These are phyloP conservation scores for Cyprinella venusta DNA, from an alignment of 2,797 vertebrate species.

Conservation along the genomic window DNA sequence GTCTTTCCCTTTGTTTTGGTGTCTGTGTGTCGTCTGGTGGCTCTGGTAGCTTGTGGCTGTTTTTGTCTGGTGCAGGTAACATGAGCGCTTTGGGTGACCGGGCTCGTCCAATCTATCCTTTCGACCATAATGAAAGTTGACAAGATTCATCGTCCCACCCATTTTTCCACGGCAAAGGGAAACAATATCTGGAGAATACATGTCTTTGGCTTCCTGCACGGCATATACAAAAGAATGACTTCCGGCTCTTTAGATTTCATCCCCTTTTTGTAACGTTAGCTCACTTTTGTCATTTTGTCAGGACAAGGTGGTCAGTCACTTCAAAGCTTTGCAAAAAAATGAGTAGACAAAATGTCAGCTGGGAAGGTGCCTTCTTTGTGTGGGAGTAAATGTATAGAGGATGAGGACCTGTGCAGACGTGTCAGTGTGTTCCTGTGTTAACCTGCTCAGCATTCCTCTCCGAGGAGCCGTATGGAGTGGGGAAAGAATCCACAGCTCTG, in stretches of 20 bases:
- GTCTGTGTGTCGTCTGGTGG: constrained; percentile 8
- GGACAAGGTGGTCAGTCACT: constrained; percentile 53
- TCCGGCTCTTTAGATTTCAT: constrained; percentile 58
- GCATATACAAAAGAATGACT: constrained; percentile 50
- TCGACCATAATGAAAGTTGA: constrained; percentile 64
- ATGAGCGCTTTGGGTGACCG: constrained; percentile 65
- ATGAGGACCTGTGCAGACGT: constrained; percentile 69
- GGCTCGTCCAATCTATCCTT: constrained; percentile 62
- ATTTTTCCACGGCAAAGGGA: constrained; percentile 2
- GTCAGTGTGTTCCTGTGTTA: constrained; percentile 76
- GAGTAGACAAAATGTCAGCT: constrained; percentile 67
- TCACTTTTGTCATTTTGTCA: constrained; percentile 53
- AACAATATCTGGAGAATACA: constrained; percentile 17
- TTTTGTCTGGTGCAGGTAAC: constrained; percentile 49
- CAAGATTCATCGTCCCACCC: constrained; percentile 29
- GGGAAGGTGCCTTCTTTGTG: constrained; percentile 65
- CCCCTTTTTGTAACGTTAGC: constrained; percentile 64
- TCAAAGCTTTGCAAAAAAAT: constrained; percentile 61
- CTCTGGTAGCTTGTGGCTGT: constrained; percentile 9
- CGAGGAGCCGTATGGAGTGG: constrained; percentile 25
- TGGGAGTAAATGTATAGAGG: constrained; percentile 57
- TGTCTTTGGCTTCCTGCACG: not conserved
- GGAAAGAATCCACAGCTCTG: constrained; percentile 55
- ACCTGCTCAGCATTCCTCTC: constrained; percentile 78
- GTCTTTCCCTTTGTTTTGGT: constrained; percentile 1